Conservation (phyloP, 2,888 invertebrate genomes). For the Pasiphila rectangulata region DNA sequence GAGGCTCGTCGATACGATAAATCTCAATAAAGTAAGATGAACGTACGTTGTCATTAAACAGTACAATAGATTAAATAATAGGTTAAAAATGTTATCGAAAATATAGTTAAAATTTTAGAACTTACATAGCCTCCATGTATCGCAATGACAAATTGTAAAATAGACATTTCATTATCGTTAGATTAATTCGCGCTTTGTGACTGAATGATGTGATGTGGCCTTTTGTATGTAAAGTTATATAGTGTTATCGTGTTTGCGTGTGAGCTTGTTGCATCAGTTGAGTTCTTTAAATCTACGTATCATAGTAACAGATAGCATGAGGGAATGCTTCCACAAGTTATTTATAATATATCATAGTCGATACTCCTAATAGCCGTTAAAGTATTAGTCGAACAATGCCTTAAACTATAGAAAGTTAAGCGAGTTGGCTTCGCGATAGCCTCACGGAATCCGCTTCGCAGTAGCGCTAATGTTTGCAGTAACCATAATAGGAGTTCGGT, state of each 20-base stretch:
- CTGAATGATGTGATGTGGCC: slow-evolving; percentile 81
- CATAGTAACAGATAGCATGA: slow-evolving; percentile 46
- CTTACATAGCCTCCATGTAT: slow-evolving; percentile 38
- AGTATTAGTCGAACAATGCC: slow-evolving; percentile 67
- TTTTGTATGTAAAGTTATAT: slow-evolving; percentile 74
- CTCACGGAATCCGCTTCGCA: slow-evolving; percentile 58
- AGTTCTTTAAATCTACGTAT: slow-evolving; percentile 58
- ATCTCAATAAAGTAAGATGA: slow-evolving; percentile 53
- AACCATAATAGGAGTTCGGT: slow-evolving; percentile 64
- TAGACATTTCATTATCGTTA: slow-evolving; percentile 59
- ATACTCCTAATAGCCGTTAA: slow-evolving; percentile 62
- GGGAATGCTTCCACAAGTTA: slow-evolving; percentile 70
- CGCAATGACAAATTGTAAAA: slow-evolving; percentile 49
- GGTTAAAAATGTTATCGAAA: slow-evolving; percentile 56
- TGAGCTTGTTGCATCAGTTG: slow-evolving; percentile 74
- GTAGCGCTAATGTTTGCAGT: slow-evolving; percentile 50
- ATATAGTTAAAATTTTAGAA: slow-evolving; percentile 51
- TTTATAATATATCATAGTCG: slow-evolving; percentile 50
- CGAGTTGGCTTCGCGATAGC: slow-evolving; percentile 52
- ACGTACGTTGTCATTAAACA: slow-evolving; percentile 60
- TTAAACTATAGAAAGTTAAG: slow-evolving; percentile 47
- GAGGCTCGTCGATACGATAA: slow-evolving; percentile 56
- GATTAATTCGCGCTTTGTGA: slow-evolving; percentile 75
- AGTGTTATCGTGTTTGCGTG: slow-evolving; percentile 66
- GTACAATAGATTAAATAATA: slow-evolving; percentile 65